Conservation (phyloP, 1,140 invertebrate species). For the Bombus breviceps region DNA sequence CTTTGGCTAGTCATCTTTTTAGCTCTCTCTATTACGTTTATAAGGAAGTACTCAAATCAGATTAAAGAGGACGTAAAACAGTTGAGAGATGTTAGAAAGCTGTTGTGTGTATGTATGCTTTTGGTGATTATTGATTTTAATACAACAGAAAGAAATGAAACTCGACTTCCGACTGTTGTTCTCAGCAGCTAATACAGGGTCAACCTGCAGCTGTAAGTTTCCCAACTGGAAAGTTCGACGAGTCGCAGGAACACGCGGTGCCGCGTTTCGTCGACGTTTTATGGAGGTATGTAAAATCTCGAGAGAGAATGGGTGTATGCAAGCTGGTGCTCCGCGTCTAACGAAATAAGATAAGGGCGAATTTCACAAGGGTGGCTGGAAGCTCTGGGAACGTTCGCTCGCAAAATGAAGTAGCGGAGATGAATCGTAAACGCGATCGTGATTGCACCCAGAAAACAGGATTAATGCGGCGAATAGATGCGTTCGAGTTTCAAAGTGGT, state of each 20-base stretch:
- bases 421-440: constrained; percentile 25
- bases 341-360: neutral
- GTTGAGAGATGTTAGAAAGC: too few species aligned
- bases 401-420: constrained; percentile 7
- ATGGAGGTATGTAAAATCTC: neutral
- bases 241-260: neutral
- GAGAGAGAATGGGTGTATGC: neutral
- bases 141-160: neutral
- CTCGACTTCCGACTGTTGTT: neutral
- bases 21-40: too few species aligned
- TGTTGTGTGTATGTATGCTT: too few species aligned
- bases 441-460: neutral
- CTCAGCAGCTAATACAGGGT: neutral
- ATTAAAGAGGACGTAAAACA: too few species aligned
- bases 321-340: neutral
- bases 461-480: neutral
- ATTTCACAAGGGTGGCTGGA: neutral
- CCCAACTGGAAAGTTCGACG: neutral
- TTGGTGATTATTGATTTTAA: too few species aligned
- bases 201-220: neutral
- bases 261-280: neutral
- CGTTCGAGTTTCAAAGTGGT: neutral
- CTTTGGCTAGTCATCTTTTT: too few species aligned
- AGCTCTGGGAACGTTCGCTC: neutral
- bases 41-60: too few species aligned